Evolutionary conservation across 92 coral and sea anemone species (phyloP), one percentile per base, ranked within the genome.

Genomic region (Porites lobata): DNA sequence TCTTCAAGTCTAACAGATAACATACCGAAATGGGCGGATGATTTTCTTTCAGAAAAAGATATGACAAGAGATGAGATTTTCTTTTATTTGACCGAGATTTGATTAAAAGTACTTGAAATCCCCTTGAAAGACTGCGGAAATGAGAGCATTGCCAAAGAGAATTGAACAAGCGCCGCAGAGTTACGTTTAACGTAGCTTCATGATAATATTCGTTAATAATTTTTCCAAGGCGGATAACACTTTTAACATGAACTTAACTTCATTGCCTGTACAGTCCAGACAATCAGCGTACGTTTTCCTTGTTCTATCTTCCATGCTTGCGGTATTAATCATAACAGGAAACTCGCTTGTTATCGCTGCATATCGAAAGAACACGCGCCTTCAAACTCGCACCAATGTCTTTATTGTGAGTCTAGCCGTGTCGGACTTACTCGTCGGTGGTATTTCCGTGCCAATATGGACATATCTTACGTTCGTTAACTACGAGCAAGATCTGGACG

Each of bases 361-460:
- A 0, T 94, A 91, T 77, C 87, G 88, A 71, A 85, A 53, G 7
- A 94, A 91, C 65, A 7, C 73, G 24, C 89, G 89, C 8, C 89
- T 94, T 18, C 89, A 76, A n/a, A 94, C 87, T 4, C 93, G 93
- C 1, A 94, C 96, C 0, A 75, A 90, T 56, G 86, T 88, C 52
- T 94, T 94, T 77, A 87, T 91, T 24, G 81, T 88, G 11, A 94
- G 92, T 85, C 86, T 94, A 47, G 96, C 93, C 0, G 89, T 94
- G 0, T 89, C 96, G 19, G 96, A 94, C 64, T 75, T 94, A 2
- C 84, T 94, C 3, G 96, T 94, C 20, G 96, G 96, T 0, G 92
- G 79, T 10, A 75, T 94, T 11, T 91, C 93, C 69, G 81, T 91
- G 26, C 96, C 96, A 0, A 74, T 91, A 63, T 94, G 96, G 96